Evolutionary conservation across 2,888 invertebrate genomes (phyloP), one percentile per base, ranked within the genome.

Genomic region (Flexamia atlantica): DNA sequence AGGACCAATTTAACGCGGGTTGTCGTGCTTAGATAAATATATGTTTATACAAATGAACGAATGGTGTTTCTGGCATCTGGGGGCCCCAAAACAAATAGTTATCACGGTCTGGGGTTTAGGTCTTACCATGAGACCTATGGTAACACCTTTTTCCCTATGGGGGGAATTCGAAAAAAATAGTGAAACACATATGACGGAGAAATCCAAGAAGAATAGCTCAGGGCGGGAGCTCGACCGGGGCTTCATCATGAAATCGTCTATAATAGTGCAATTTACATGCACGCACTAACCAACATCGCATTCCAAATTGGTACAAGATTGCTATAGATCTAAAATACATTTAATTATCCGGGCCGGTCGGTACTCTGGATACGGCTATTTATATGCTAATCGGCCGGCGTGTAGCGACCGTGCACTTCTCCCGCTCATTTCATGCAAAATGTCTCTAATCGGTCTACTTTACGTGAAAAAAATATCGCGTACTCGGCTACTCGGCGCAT

Each of bases 211-310:
- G n/a, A n/a, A n/a, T n/a, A n/a, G n/a, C n/a, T n/a, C n/a, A n/a
- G n/a, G n/a, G n/a, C n/a, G n/a, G n/a, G n/a, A n/a, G n/a, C n/a
- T n/a, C n/a, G n/a, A n/a, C n/a, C 14, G 36, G 76, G 76, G 20
- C 57, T 76, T 36, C 36, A 79, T 79, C 79, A 79, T 79, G 57
- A 79, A 79, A 79, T 79, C 79, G 79, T 79, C 79, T 79, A 79
- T 83, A 83, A 83, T 83, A 79, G 80, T 68, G 83, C 79, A 79
- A 83, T 83, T 83, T 83, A 79, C 80, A 83, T 83, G 83, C 83
- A 80, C 64, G 83, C 80, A 80, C 68, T 64, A 80, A 42, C 70
- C 83, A 50, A 68, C 74, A 23, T 74, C 74, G 83, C 72, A 74
- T 70, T 72, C 72, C 83, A 83, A 72, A 83, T 74, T 83, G 57